Evolutionary conservation across 2,888 invertebrate species (phyloP).

Genomic region (Macrophya alboannulata): DNA sequence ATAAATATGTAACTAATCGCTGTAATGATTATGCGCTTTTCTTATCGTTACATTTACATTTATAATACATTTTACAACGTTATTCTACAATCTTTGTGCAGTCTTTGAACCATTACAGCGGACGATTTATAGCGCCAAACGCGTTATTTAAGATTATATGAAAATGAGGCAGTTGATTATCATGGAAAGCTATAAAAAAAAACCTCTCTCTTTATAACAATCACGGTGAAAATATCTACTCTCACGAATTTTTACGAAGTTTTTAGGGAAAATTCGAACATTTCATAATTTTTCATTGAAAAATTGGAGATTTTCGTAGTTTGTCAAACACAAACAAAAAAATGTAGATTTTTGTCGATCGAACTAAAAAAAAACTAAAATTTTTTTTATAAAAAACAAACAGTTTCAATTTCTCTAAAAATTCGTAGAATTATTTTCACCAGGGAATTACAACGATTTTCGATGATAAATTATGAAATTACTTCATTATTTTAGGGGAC

Average conservation of each 20-base stretch:
- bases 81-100: not conserved
- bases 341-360: too few relatives aligned
- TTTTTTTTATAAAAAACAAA: too few relatives aligned
- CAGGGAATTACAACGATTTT: not conserved
- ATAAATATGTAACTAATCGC: conserved; percentile 1
- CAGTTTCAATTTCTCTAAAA: too few relatives aligned
- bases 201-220: not conserved
- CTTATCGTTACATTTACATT: not conserved
- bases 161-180: not conserved
- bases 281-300: too few relatives aligned
- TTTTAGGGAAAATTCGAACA: too few relatives aligned
- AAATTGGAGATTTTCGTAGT: too few relatives aligned
- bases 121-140: not conserved
- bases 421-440: too few relatives aligned
- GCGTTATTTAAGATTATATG: not conserved
- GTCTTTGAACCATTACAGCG: not conserved
- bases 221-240: too few relatives aligned
- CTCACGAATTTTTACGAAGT: too few relatives aligned
- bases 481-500: not conserved
- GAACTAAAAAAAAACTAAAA: too few relatives aligned
- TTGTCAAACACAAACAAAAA: too few relatives aligned
- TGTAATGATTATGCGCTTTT: not conserved
- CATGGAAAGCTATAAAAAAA: not conserved
- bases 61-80: not conserved
- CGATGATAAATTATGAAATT: not conserved